Percentiles rank a stretch among this genome's conserved stretches.
Conservation (phyloP, 2,113 vertebrate genomes). For the Orientallactaga bullata region DNA sequence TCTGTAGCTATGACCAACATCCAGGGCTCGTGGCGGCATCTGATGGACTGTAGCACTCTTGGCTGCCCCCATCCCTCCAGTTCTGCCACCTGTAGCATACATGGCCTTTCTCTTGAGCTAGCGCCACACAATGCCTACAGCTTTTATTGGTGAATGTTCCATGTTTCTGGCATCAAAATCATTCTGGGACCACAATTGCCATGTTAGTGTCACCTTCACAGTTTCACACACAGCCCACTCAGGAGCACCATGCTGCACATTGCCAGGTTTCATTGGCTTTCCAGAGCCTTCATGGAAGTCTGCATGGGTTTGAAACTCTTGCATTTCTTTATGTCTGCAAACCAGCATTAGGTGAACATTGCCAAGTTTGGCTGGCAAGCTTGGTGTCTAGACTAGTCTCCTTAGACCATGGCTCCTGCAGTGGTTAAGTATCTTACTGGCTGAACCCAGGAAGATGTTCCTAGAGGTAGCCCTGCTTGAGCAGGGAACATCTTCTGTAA, state of each 20-base stretch:
- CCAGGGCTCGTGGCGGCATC: too few relatives aligned
- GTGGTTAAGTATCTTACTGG: too few relatives aligned
- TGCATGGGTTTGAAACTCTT: not conserved
- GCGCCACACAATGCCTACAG: too few relatives aligned
- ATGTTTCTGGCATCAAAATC: not conserved
- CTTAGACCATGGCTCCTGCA: not conserved
- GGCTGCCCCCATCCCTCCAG: too few relatives aligned
- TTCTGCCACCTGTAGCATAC: too few relatives aligned
- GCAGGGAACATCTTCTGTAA: not conserved
- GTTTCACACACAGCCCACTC: not conserved
- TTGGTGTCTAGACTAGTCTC: not conserved
- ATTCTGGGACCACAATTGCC: not conserved
- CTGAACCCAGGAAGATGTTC: too few relatives aligned
- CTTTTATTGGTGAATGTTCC: too few relatives aligned
- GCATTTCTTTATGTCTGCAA: not conserved
- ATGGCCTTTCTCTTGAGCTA: too few relatives aligned
- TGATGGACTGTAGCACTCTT: too few relatives aligned
- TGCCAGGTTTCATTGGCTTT: not conserved
- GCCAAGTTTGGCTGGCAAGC: not conserved
- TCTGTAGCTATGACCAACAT: too few relatives aligned
- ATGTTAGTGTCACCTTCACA: not conserved
- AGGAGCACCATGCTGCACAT: not conserved
- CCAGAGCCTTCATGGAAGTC: not conserved
- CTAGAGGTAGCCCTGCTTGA: too few relatives aligned
- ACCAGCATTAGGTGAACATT: not conserved